A percentile compares a stretch with the other conserved stretches of the same genome.
These are phyloP conservation scores for Phalacrocorax carbo DNA, from an alignment of 2,113 vertebrate species.

Conservation along the genomic window DNA sequence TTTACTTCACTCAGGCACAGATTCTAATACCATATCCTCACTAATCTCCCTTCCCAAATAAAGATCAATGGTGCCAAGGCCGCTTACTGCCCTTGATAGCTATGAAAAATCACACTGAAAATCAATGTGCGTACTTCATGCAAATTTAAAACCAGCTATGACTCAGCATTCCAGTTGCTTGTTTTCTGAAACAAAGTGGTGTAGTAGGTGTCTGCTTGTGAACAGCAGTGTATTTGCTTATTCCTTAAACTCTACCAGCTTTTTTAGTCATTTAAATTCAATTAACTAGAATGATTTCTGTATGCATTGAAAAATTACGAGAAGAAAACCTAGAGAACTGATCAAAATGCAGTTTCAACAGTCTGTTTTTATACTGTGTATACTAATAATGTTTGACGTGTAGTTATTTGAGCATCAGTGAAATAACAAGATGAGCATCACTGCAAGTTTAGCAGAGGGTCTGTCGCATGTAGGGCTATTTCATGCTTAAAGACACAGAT, in stretches of 20 bases:
- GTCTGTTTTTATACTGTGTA: not conserved
- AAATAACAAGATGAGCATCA: not conserved
- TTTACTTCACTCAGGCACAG: not conserved
- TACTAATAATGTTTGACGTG: not conserved
- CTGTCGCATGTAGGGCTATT: not conserved
- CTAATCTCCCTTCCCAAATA: not conserved
- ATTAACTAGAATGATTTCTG: not conserved
- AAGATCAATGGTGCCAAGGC: not conserved
- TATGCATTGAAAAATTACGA: not conserved
- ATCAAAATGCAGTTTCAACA: not conserved
- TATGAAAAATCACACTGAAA: not conserved
- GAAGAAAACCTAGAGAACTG: not conserved
- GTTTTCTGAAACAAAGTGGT: not conserved
- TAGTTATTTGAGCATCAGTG: not conserved
- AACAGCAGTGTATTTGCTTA: not conserved
- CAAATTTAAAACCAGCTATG: not conserved
- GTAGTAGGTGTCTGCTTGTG: not conserved
- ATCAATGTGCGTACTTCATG: not conserved
- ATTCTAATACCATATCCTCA: not conserved
- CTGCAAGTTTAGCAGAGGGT: not conserved
- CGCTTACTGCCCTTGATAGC: not conserved
- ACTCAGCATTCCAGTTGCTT: not conserved
- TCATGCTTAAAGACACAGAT: not conserved
- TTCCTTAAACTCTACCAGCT: not conserved
- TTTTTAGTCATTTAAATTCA: not conserved